phyloP scores from a whole-genome alignment of 1,140 invertebrate genomes.

The Nasonia giraulti region DNA sequence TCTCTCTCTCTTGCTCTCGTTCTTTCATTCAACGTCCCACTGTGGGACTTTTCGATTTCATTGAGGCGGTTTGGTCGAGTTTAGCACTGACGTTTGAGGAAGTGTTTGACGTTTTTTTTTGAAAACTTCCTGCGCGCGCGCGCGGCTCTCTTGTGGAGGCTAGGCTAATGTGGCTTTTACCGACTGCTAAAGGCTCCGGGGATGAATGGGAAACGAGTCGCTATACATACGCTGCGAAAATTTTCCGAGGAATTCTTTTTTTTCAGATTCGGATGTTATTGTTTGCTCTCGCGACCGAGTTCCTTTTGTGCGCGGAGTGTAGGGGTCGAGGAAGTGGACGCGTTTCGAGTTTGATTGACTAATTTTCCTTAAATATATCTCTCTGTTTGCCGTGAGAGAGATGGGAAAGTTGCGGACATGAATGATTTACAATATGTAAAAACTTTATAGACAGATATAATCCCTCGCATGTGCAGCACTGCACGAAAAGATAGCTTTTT shows the following conservation, averaged over 20 bases:
- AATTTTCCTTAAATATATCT: neutral
- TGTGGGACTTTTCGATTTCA: constrained; percentile 48
- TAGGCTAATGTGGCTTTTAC: constrained; percentile 32
- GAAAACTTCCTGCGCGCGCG: constrained; percentile 21
- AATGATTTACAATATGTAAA: neutral
- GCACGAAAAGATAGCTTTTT: neutral
- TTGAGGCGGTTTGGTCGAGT: constrained; percentile 17
- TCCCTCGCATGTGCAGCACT: neutral
- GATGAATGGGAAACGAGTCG: neutral
- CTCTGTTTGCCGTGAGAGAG: neutral
- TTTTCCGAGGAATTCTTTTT: neutral
- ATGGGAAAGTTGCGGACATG: neutral
- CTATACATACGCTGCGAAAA: neutral
- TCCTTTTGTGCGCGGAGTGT: neutral
- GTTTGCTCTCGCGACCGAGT: neutral
- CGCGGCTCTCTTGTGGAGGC: neutral
- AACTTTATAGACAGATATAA: neutral
- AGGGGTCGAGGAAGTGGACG: neutral
- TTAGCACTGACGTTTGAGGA: constrained; percentile 44
- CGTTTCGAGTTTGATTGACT: neutral
- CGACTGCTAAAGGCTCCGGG: neutral
- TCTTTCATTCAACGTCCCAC: neutral
- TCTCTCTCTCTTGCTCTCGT: constrained; percentile 1
- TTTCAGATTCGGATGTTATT: neutral
- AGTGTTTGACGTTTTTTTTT: constrained; percentile 46